These are phyloP conservation scores for Scolanthus callimorphus DNA, from an alignment of 92 coral and sea anemone genomes.

Conservation along the genomic window DNA sequence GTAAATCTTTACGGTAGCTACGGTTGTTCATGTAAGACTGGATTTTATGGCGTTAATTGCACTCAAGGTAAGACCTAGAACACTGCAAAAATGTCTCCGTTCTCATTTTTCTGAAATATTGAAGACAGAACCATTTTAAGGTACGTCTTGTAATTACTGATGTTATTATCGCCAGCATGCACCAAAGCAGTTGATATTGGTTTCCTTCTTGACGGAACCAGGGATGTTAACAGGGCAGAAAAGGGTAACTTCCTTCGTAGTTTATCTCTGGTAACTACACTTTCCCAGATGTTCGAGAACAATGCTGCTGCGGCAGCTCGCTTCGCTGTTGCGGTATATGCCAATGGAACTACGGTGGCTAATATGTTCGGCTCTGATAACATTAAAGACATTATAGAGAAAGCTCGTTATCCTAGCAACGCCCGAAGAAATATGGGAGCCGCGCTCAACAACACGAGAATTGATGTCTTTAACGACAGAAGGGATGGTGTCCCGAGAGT, in stretches of 20 bases:
- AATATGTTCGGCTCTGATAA: neutral
- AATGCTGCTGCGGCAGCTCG: neutral
- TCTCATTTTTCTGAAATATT: no score
- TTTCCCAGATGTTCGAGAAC: neutral
- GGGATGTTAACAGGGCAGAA: neutral
- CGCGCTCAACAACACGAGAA: neutral
- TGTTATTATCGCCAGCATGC: neutral
- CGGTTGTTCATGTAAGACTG: neutral
- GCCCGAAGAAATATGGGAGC: neutral
- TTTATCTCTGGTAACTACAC: neutral
- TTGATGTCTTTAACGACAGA: neutral
- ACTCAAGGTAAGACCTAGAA: neutral
- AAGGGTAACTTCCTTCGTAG: neutral
- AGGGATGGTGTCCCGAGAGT: neutral
- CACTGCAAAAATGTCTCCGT: no score
- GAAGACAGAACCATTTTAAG: no score
- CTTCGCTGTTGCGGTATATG: neutral
- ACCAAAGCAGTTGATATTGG: neutral
- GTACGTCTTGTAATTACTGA: no score
- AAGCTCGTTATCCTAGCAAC: neutral
- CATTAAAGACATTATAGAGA: neutral
- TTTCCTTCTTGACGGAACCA: neutral
- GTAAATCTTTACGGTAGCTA: neutral
- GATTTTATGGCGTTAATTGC: neutral
- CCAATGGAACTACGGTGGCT: neutral